Conservation (phyloP, 2,797 vertebrate species). For the Liasis olivaceus region DNA sequence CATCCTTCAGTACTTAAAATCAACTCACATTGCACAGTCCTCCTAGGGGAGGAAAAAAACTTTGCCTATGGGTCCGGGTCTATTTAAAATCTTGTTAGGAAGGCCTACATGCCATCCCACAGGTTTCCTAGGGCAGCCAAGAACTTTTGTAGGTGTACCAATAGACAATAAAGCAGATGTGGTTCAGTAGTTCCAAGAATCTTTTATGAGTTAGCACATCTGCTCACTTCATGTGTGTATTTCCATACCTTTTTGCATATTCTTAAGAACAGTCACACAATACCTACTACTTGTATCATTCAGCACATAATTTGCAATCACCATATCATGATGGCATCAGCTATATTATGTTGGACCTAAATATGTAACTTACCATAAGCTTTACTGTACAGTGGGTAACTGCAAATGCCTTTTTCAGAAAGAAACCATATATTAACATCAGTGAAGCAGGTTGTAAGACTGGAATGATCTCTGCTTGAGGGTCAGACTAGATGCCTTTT, state of each 20-base stretch:
- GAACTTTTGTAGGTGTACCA: background rate
- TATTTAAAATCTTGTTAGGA: too few relatives aligned
- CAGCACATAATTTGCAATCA: background rate
- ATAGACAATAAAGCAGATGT: background rate
- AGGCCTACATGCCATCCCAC: background rate
- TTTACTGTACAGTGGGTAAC: background rate
- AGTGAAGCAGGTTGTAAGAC: background rate
- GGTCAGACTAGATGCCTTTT: background rate
- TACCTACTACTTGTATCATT: background rate
- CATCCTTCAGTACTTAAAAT: too few relatives aligned
- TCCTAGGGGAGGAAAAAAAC: too few relatives aligned
- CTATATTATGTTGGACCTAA: background rate
- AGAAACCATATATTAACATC: background rate
- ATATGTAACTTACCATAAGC: background rate
- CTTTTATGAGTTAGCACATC: background rate
- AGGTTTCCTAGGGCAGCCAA: background rate
- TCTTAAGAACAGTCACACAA: background rate
- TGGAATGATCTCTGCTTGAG: background rate
- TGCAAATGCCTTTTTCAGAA: background rate
- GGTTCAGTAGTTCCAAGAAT: background rate
- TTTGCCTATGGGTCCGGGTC: too few relatives aligned
- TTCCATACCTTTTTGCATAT: background rate
- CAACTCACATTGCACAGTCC: too few relatives aligned
- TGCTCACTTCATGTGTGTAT: too few relatives aligned
- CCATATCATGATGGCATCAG: background rate